A percentile compares a stretch with the other conserved stretches of the same genome.
Conservation (phyloP, 2,113 vertebrate genomes). For the Hippoglossus stenolepis region DNA sequence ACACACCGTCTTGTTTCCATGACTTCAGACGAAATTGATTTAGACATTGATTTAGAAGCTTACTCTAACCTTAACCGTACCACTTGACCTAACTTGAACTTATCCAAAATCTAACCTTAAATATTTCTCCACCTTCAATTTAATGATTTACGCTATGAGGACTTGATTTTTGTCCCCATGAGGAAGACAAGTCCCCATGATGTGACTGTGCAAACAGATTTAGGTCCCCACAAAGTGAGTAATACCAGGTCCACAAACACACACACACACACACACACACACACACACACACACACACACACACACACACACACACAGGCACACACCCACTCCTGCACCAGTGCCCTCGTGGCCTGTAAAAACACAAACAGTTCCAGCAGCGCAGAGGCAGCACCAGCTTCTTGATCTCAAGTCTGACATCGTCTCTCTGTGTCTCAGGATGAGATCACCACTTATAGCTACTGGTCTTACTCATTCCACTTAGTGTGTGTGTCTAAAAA, state of each 20-base stretch:
- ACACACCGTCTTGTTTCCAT: too few species aligned
- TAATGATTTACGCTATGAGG: too few species aligned
- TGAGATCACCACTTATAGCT: slow-evolving; percentile 67
- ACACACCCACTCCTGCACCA: neutral
- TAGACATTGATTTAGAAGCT: too few species aligned
- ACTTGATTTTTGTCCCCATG: too few species aligned
- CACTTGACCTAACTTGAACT: too few species aligned
- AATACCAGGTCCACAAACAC: neutral
- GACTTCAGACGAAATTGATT: too few species aligned
- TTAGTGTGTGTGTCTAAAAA: slow-evolving; percentile 5
- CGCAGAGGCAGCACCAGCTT: slow-evolving; percentile 17
- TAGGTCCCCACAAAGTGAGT: too few species aligned
- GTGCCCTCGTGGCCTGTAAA: slow-evolving; percentile 39
- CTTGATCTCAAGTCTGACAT: slow-evolving; percentile 80
- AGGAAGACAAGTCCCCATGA: too few species aligned
- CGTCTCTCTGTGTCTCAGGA: slow-evolving; percentile 64
- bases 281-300: neutral
- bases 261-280: neutral
- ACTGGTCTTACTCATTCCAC: slow-evolving; percentile 33
- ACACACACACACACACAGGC: neutral
- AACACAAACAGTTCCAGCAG: slow-evolving; percentile 53
- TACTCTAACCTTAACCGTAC: too few species aligned
- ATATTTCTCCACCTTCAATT: too few species aligned
- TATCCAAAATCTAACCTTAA: too few species aligned
- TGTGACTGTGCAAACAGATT: too few species aligned